Percentiles rank a stretch among this genome's conserved stretches.
These are phyloP conservation scores for Orycteropus afer DNA, from an alignment of 2,113 vertebrate species.

Conservation along the genomic window DNA sequence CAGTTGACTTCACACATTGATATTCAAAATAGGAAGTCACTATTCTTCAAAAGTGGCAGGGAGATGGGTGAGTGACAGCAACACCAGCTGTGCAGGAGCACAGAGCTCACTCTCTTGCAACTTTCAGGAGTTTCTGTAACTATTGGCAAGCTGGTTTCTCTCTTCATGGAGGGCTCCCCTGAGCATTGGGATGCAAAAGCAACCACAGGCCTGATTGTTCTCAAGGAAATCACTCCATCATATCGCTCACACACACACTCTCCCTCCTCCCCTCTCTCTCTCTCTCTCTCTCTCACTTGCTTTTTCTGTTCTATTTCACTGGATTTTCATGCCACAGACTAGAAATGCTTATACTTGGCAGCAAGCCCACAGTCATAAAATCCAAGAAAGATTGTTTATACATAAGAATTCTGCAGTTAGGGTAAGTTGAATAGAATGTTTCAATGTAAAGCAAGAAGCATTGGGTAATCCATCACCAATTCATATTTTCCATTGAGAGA, in stretches of 20 bases:
- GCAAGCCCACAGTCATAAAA: slow-evolving; percentile 27
- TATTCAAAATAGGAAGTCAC: slow-evolving; percentile 80
- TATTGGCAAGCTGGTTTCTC: slow-evolving; percentile 30
- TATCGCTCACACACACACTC: not conserved
- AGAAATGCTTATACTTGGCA: slow-evolving; percentile 45
- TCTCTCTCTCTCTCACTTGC: not conserved
- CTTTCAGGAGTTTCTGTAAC: not conserved
- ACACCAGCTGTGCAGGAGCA: slow-evolving; percentile 63
- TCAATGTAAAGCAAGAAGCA: slow-evolving; percentile 56
- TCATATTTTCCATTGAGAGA: slow-evolving; percentile 56
- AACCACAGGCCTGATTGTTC: not conserved
- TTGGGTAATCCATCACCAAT: slow-evolving; percentile 47
- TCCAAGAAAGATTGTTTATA: slow-evolving; percentile 62
- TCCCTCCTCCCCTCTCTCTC: not conserved
- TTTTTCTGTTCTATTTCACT: slow-evolving; percentile 42
- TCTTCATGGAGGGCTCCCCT: not conserved
- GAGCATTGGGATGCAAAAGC: not conserved
- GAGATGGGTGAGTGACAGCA: slow-evolving; percentile 71
- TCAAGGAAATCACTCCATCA: slow-evolving; percentile 48
- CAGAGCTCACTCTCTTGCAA: not conserved
- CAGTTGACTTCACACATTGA: slow-evolving; percentile 88
- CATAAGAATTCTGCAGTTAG: slow-evolving; percentile 67
- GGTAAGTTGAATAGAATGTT: slow-evolving; percentile 60
- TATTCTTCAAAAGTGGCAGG: slow-evolving; percentile 75
- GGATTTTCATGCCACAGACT: slow-evolving; percentile 8